These are phyloP conservation scores for Paracanthobrama guichenoti DNA, from an alignment of 2,113 vertebrate genomes.

Conservation along the genomic window DNA sequence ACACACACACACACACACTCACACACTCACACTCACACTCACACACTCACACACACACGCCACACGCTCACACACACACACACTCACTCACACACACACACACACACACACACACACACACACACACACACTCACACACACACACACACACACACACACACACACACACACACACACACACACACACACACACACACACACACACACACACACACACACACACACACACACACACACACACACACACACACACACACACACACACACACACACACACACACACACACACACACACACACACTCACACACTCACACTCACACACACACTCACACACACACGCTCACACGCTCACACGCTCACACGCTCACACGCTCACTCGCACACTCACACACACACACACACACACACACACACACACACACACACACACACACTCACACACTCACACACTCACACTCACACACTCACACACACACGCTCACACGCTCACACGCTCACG, in stretches of 20 bases:
- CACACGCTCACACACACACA: not conserved
- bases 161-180: constrained; percentile 30
- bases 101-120: no score
- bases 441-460: no score
- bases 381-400: not conserved
- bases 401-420: constrained; percentile 3
- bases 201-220: no score
- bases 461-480: no score
- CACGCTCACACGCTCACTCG: no score
- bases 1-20: not conserved
- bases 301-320: not conserved
- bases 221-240: no score
- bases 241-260: no score
- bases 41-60: constrained; percentile 29
- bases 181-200: not conserved
- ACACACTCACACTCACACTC: not conserved
- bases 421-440: constrained; percentile 6
- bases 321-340: no score
- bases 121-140: no score
- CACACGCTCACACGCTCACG: no score
- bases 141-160: not conserved
- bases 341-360: no score
- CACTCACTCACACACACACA: no score
- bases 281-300: constrained; percentile 43
- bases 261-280: constrained; percentile 29